Base-by-base conservation (phyloP, 30 jellyfish, hydroid and myxozoan species). In the Sanderia malayensis region DNA sequence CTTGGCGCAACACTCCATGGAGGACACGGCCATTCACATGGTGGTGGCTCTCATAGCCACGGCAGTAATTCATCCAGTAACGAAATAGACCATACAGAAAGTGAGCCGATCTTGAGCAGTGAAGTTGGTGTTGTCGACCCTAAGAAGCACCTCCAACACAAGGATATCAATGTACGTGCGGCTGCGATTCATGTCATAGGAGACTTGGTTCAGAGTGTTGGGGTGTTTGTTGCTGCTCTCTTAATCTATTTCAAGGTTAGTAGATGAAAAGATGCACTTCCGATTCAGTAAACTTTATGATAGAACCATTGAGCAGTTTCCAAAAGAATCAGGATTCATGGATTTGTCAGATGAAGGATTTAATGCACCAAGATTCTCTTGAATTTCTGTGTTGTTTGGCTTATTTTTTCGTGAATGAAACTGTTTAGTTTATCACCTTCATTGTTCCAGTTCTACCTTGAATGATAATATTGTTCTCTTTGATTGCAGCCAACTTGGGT, bases 171-270 rank as follows among this genome's bases (percentile, higher is more conserved):
- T 49, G 97, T 89, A 17, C 70, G 97, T n/a, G 97, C 97, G 4
- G 97, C 97, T 18, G 89, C 85, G 19, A 89, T 89, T 33, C 97
- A 89, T 58, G 97, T 83, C 2, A 29, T 89, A 3, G 97, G 97
- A 6, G 97, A 89, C 70, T 86, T 89, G 20, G 97, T 89, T 0
- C 97, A 89, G 71, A 85, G 96, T 58, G 80, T 89, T 52, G 97
- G 97, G 19, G 97, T 89, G 19, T 89, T 89, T 31, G 24, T 89
- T 19, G 97, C 97, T 7, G 95, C 97, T 11, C 71, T 89, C 34
- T 13, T 89, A 30, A 89, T 89, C 47, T 89, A 82, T 32, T 89
- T 82, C 79, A 89, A 83, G 95, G 97, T 66, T n/a, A n/a, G n/a
- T n/a, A n/a, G n/a, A n/a, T n/a, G n/a, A n/a, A n/a, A n/a, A n/a